Evolutionary conservation across 2,113 vertebrate species (phyloP).

Genomic region (Nymphicus hollandicus): DNA sequence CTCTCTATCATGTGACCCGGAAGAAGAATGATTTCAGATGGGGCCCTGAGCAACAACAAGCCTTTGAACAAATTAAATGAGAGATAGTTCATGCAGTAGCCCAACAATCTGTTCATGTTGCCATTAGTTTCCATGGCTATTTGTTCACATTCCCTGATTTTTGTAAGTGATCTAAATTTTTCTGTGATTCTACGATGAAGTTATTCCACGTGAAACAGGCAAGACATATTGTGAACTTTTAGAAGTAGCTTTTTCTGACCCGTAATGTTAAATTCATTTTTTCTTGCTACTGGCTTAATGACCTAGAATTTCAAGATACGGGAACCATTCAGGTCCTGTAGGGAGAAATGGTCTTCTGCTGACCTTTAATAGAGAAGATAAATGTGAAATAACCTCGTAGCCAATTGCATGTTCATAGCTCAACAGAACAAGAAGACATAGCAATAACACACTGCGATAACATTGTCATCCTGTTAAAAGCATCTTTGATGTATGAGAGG

Average conservation of each 20-base stretch:
- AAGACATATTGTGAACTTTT: not conserved
- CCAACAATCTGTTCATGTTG: not conserved
- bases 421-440: not conserved
- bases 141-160: not conserved
- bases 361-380: constrained; percentile 57
- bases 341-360: constrained; percentile 26
- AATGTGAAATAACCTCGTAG: not conserved
- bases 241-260: not conserved
- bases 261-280: not conserved
- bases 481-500: not conserved
- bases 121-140: not conserved
- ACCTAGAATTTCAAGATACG: not conserved
- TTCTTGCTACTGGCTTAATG: not conserved
- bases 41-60: too few relatives aligned
- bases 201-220: not conserved
- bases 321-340: not conserved
- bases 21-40: too few relatives aligned
- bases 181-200: not conserved
- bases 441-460: not conserved
- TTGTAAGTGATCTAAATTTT: not conserved
- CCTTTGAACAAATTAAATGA: too few relatives aligned
- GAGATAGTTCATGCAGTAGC: too few relatives aligned
- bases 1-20: too few relatives aligned
- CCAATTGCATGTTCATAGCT: not conserved
- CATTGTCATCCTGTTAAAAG: not conserved